A percentile compares a stretch with the other conserved stretches of the same genome.
Conservation (phyloP, 1,140 invertebrate species). For the Solenopsis invicta region DNA sequence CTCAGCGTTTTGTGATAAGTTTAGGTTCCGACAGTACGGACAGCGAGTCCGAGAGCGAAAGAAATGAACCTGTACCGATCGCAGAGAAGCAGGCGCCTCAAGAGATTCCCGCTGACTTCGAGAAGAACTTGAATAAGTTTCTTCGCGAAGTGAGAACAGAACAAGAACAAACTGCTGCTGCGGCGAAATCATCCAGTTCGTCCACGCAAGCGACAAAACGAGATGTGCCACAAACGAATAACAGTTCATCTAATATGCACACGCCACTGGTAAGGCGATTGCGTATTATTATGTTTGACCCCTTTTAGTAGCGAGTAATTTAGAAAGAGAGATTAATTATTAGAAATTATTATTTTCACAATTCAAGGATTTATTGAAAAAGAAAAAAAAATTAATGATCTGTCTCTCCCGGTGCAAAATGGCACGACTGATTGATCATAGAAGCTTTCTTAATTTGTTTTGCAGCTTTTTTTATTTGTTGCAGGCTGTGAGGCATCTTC, state of each 20-base stretch:
- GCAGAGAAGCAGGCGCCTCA: constrained; percentile 56
- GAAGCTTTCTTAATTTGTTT: constrained; percentile 50
- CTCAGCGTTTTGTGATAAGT: constrained; percentile 82
- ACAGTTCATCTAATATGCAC: constrained; percentile 59
- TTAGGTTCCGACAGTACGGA: constrained; percentile 82
- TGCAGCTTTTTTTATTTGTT: constrained; percentile 58
- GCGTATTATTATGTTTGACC: neutral
- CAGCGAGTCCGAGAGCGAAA: constrained; percentile 80
- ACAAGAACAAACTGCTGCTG: constrained; percentile 75
- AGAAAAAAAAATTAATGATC: too few species aligned
- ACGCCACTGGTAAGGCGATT: constrained; percentile 77
- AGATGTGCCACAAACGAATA: constrained; percentile 23
- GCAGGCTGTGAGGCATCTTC: constrained; percentile 85
- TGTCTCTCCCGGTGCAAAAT: too few species aligned
- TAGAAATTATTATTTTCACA: neutral
- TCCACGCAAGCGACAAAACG: constrained; percentile 43
- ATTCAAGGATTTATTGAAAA: neutral
- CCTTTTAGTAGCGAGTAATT: neutral
- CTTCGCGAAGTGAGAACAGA: constrained; percentile 81
- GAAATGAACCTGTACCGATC: neutral
- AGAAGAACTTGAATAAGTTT: constrained; percentile 84
- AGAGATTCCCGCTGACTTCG: constrained; percentile 81
- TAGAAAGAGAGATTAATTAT: constrained; percentile 4
- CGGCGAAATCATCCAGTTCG: constrained; percentile 48
- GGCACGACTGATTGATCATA: neutral